These are phyloP conservation scores for Lethenteron camtschaticum DNA, from an alignment of 2,113 vertebrate genomes.

Conservation along the genomic window DNA sequence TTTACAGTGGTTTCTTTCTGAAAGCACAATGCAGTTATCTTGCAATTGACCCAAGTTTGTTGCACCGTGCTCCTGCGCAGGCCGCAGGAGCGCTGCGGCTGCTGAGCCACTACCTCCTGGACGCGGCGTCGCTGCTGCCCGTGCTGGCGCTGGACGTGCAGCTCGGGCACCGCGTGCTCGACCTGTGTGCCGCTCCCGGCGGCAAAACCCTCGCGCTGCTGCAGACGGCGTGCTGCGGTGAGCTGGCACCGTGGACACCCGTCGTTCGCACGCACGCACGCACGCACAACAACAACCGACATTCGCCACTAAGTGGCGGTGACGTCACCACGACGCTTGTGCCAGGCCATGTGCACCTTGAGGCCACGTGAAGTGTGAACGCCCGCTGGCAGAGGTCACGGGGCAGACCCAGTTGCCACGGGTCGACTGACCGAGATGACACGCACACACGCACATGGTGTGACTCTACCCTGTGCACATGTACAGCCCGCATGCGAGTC, in stretches of 20 bases:
- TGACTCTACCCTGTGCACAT: no score
- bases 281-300: no score
- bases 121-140: constrained; percentile 66
- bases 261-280: no score
- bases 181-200: constrained; percentile 76
- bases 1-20: not conserved
- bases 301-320: no score
- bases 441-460: no score
- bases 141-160: constrained; percentile 48
- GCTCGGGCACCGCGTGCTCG: constrained; percentile 40
- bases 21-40: not conserved
- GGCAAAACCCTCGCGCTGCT: constrained; percentile 65
- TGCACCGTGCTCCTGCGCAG: not conserved
- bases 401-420: no score
- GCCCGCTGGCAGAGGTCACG: no score
- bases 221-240: constrained; percentile 49
- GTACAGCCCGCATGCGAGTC: no score
- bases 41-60: not conserved
- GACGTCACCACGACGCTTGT: no score
- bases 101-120: constrained; percentile 63
- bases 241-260: constrained; percentile 11
- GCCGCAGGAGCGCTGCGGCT: constrained; percentile 19
- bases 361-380: no score
- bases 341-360: no score
- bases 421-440: no score